Evolutionary conservation across 2,797 vertebrate genomes (phyloP), one percentile per base, ranked within the genome.

Genomic region (Muscicapa striata): DNA sequence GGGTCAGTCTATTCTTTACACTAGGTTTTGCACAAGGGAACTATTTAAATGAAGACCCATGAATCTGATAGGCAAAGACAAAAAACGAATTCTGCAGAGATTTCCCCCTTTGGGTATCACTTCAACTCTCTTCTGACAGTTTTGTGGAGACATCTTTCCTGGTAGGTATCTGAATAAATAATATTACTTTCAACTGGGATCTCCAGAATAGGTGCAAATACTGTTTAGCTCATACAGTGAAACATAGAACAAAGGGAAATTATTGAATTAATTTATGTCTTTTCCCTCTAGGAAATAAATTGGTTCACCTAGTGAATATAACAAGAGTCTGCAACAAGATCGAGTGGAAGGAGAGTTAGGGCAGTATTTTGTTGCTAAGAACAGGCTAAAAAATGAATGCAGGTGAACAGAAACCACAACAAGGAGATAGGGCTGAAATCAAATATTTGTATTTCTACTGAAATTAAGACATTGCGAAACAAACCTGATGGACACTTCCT

Each of bases 1-100:
- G 64, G 18, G 58, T 78, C 6, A 70, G 86, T 91, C 80, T 96
- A 81, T 72, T 54, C 59, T 84, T 64, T 66, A 87, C 88, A n/a
- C 69, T 83, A 94, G 61, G 41, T 26, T 78, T 87, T 90, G 48
- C 58, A 93, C 46, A 66, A 59, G 74, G 38, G 69, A 91, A 67
- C 30, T 90, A 36, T 91, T 80, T 69, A 46, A 94, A 62, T 46
- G 43, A 69, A 78, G 78, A 91, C 41, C 49, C 70, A 38, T 64
- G 49, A 74, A 70, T 88, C 87, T 69, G 27, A 73, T 58, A 95
- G 66, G 34, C 68, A 74, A 43, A 81, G n/a, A 87, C 49, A n/a
- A 86, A 92, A 96, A 92, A 48, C 4, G 21, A 76, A 69, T 77
- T 90, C 45, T 90, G 6, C 43, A 63, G 34, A 88, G 5, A 14